Evolutionary conservation across 2,888 invertebrate species (phyloP).

Genomic region (Leptura quadrifasciata): DNA sequence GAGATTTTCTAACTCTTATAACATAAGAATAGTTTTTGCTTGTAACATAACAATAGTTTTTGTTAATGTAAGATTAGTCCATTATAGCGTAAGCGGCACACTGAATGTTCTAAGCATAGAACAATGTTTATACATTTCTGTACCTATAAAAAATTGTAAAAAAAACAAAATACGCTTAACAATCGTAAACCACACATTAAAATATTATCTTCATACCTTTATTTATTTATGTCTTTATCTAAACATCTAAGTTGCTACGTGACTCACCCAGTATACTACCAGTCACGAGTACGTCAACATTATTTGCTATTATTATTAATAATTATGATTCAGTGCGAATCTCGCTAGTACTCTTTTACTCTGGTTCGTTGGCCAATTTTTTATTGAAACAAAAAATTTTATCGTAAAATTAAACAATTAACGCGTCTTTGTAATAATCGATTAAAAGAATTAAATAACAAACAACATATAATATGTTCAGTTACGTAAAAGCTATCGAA

Average conservation of each 20-base stretch:
- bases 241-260: neutral
- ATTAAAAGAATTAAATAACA: neutral
- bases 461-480: neutral
- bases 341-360: neutral
- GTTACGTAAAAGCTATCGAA: neutral
- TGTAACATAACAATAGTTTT: too few species aligned
- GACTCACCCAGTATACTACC: slow-evolving; percentile 17
- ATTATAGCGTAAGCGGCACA: too few species aligned
- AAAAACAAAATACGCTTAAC: neutral
- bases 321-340: slow-evolving; percentile 14
- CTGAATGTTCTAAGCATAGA: too few species aligned
- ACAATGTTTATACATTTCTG: too few species aligned
- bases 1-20: too few species aligned
- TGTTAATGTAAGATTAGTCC: too few species aligned
- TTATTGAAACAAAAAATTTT: neutral
- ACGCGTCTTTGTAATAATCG: neutral
- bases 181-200: neutral
- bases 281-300: neutral
- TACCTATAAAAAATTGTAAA: too few species aligned
- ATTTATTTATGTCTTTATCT: neutral
- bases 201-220: neutral
- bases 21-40: too few species aligned
- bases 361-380: neutral
- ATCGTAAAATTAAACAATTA: neutral
- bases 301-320: slow-evolving; percentile 7